Evolutionary conservation across 2,113 vertebrate genomes (phyloP), one percentile per base, ranked within the genome.

Genomic region (Boleophthalmus pectinirostris): DNA sequence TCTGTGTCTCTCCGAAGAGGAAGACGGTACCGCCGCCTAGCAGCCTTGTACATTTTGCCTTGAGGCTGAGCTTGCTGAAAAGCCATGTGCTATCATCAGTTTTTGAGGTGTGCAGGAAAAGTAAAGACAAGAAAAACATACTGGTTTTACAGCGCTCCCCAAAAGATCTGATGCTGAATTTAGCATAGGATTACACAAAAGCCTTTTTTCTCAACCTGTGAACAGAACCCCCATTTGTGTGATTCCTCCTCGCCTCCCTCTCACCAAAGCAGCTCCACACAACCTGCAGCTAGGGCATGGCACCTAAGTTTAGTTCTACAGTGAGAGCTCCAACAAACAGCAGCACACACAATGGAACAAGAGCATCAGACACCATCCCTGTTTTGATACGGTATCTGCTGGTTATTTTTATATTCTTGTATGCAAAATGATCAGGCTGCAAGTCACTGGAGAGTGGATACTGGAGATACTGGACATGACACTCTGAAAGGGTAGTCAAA

Each of bases 151-250:
- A 88, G 86, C 82, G 79, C 82, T 87, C 83, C 86, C 80, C 85
- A 75, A 91, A 92, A 92, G 87, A 92, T 92, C 87, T 90, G 88
- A 92, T 90, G 89, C 85, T 68, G 90, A 91, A 93, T 93, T 93
- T 93, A 93, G 87, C 92, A 88, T 85, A 90, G 91, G 92, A 93
- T 92, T 93, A 92, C 86, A 91, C 88, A 91, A 89, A 61, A 90
- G 85, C 84, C 90, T 82, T 82, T 88, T 84, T 73, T 87, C 79
- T 90, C 81, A 90, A 90, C 88, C 88, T 87, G 82, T 79, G 82
- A 88, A 77, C 82, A 90, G 85, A 91, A 87, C 87, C 86, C 82
- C 82, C 81, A 82, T 73, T 85, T 75, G 82, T 91, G 85, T 90
- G 90, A 91, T 91, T 90, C 82, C 79, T 84, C 87, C 79, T 84